Conservation (phyloP, 1,140 invertebrate genomes). For the Sinonovacula constricta region DNA sequence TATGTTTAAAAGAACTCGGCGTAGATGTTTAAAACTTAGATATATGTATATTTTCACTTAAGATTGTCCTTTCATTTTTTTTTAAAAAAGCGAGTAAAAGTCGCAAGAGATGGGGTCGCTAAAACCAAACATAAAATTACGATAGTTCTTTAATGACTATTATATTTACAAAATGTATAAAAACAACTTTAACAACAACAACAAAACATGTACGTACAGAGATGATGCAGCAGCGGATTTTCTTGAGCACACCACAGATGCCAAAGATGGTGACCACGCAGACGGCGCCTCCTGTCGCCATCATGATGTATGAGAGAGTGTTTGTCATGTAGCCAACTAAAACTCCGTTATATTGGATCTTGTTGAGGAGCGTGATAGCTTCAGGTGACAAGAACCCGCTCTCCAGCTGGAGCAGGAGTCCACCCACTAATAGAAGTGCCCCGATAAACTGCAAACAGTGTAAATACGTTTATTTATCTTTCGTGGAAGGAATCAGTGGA, state of each 20-base stretch:
- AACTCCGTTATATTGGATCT: constrained; percentile 13
- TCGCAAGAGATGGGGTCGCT: too few relatives aligned
- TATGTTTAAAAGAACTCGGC: too few relatives aligned
- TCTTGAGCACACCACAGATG: constrained; percentile 25
- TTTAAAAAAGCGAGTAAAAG: too few relatives aligned
- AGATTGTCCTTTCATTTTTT: too few relatives aligned
- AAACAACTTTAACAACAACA: too few relatives aligned
- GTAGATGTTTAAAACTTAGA: too few relatives aligned
- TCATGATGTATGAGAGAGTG: constrained; percentile 14
- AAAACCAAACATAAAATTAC: too few relatives aligned
- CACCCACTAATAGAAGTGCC: neutral
- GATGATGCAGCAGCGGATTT: constrained; percentile 35
- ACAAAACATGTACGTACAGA: neutral
- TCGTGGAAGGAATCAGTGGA: too few relatives aligned
- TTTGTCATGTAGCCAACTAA: neutral
- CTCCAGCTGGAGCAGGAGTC: neutral
- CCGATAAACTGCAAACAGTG: constrained; percentile 15
- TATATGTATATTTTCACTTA: too few relatives aligned
- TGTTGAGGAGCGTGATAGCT: constrained; percentile 7
- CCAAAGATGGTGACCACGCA: constrained; percentile 3
- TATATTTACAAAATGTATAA: too few relatives aligned
- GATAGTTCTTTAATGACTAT: too few relatives aligned
- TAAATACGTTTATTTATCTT: too few relatives aligned
- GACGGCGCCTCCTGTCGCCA: constrained; percentile 3
- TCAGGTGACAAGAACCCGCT: constrained; percentile 4